Evolutionary conservation across 2,888 invertebrate genomes (phyloP).

Genomic region (Bruchidius siliquastri): DNA sequence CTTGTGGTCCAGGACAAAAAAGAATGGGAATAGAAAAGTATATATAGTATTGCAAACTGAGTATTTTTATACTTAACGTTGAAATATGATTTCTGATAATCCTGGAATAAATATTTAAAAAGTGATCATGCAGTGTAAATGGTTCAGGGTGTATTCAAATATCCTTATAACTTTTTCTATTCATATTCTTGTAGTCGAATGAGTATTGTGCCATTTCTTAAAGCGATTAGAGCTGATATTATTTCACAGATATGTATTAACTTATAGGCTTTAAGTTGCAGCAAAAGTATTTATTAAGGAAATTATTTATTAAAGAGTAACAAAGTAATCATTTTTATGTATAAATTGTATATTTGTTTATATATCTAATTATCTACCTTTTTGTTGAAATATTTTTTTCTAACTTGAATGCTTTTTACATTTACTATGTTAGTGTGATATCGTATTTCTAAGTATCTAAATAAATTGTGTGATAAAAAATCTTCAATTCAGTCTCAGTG

Average conservation of each 20-base stretch:
- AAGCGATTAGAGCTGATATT: background rate
- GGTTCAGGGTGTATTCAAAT: background rate
- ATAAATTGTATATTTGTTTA: slow-evolving; percentile 23
- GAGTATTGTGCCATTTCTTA: slow-evolving; percentile 12
- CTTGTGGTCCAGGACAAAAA: no score
- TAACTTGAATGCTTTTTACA: slow-evolving; percentile 25
- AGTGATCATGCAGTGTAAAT: background rate
- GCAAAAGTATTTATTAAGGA: background rate
- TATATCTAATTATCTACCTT: slow-evolving; percentile 16
- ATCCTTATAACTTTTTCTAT: background rate
- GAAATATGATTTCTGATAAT: no score
- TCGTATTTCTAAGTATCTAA: slow-evolving; percentile 31
- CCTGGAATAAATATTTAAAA: no score
- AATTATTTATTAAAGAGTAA: background rate
- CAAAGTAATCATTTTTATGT: slow-evolving; percentile 11
- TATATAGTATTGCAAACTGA: no score
- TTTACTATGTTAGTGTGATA: slow-evolving; percentile 35
- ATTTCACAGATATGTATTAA: slow-evolving; percentile 2
- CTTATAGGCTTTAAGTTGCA: slow-evolving; percentile 1
- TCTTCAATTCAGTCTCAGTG: no score
- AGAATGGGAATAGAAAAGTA: no score
- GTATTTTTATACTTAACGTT: no score
- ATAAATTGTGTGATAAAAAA: slow-evolving; percentile 30
- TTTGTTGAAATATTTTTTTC: slow-evolving; percentile 22
- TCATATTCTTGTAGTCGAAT: background rate